A percentile compares a stretch with the other conserved stretches of the same genome.
Conservation (phyloP, 2,797 vertebrate genomes). For the Acestrorhynchus altus region DNA sequence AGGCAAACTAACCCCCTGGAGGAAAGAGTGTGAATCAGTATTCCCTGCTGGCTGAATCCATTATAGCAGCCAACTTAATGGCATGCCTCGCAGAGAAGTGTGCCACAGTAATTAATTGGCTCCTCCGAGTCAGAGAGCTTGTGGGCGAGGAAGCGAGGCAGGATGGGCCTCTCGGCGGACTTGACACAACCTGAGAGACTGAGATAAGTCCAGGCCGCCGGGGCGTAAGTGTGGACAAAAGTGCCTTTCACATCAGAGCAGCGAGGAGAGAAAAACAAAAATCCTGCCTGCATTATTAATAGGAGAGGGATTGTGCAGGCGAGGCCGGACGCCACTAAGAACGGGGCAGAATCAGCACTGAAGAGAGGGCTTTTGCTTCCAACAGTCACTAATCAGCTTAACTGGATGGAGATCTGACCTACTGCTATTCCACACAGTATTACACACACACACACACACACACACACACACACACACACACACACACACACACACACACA, state of each 20-base stretch:
- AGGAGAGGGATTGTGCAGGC: not conserved
- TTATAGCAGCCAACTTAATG: constrained; percentile 19
- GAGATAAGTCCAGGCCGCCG: constrained; percentile 19
- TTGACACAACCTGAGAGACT: not conserved
- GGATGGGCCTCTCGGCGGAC: constrained; percentile 15
- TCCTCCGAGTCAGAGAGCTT: constrained; percentile 15
- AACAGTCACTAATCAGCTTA: constrained; percentile 49
- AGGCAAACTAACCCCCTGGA: constrained; percentile 5
- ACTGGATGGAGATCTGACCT: constrained; percentile 22
- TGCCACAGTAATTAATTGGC: constrained; percentile 38
- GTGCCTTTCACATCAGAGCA: constrained; percentile 10
- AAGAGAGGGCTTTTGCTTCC: constrained; percentile 20
- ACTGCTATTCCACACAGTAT: not conserved
- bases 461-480: not conserved
- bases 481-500: not conserved
- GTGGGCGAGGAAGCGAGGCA: constrained; percentile 19
- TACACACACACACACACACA: not conserved
- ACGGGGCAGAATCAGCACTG: not conserved
- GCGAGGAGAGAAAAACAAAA: constrained; percentile 11
- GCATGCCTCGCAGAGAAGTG: constrained; percentile 15
- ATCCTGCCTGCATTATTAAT: constrained; percentile 37
- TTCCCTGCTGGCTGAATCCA: constrained; percentile 23
- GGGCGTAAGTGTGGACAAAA: constrained; percentile 5
- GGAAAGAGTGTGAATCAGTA: constrained; percentile 12
- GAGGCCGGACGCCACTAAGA: constrained; percentile 20